phyloP scores from a whole-genome alignment of 2,888 invertebrate species.

The Megalurothrips usitatus region DNA sequence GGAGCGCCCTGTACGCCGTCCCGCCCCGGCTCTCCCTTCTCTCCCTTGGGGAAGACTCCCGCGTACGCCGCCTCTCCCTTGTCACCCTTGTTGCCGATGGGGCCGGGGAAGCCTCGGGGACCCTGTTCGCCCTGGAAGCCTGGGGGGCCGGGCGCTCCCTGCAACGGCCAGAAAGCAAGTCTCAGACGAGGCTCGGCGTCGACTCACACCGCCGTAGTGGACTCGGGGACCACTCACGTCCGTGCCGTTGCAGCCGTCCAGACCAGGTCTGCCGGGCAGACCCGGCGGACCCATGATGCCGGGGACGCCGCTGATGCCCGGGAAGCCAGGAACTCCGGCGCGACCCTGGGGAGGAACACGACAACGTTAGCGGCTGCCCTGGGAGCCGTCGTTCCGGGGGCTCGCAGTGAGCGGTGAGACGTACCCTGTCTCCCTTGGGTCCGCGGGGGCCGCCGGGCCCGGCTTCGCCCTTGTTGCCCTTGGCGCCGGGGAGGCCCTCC shows the following conservation, averaged over 20 bases:
- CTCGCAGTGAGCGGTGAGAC: constrained; percentile 38
- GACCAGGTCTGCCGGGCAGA: constrained; percentile 72
- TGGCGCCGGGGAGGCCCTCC: constrained; percentile 61
- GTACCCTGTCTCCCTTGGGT: constrained; percentile 81
- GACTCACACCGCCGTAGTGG: neutral
- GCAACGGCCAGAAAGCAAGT: constrained; percentile 34
- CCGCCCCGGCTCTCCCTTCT: constrained; percentile 78
- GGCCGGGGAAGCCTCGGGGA: constrained; percentile 69
- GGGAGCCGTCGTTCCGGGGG: neutral
- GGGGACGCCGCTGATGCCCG: constrained; percentile 69
- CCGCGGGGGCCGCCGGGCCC: constrained; percentile 77
- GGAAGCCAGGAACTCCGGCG: constrained; percentile 81
- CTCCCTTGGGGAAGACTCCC: constrained; percentile 67
- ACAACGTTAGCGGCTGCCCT: neutral
- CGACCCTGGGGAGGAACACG: constrained; percentile 55
- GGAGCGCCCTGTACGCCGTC: constrained; percentile 66
- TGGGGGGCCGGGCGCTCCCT: constrained; percentile 69
- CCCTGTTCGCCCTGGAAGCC: constrained; percentile 70
- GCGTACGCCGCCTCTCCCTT: constrained; percentile 77
- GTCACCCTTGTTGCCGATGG: constrained; percentile 63
- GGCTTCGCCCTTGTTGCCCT: constrained; percentile 71
- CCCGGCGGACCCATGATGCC: constrained; percentile 65
- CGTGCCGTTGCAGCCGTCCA: constrained; percentile 95
- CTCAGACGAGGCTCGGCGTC: neutral
- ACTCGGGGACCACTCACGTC: constrained; percentile 61